Percentiles rank a stretch among this genome's conserved stretches.
Conservation (phyloP, 2,888 invertebrate species). For the Drosophila macrospina region DNA sequence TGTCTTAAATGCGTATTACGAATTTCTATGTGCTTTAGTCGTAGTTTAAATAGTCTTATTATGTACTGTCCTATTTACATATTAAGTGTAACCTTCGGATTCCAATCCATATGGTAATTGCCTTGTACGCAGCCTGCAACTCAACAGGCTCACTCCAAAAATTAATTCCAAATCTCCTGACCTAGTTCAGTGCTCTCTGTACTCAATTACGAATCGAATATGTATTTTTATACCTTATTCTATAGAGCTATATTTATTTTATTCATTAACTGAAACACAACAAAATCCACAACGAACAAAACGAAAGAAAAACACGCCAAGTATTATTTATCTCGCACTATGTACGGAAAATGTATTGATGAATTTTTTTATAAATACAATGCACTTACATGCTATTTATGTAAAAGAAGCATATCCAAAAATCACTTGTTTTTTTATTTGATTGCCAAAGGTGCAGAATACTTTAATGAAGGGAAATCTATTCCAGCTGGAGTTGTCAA, state of each 20-base stretch:
- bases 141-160: constrained; percentile 6
- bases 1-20: constrained; percentile 44
- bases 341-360: constrained; percentile 43
- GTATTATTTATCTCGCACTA: constrained; percentile 74
- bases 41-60: constrained; percentile 38
- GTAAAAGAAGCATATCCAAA: constrained; percentile 35
- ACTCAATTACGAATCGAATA: constrained; percentile 48
- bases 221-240: constrained; percentile 62
- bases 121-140: constrained; percentile 23
- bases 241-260: constrained; percentile 60
- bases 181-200: constrained; percentile 5
- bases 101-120: constrained; percentile 13
- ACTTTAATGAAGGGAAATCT: too few relatives aligned
- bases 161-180: constrained; percentile 1
- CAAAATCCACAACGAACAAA: constrained; percentile 44
- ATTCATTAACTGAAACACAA: constrained; percentile 38
- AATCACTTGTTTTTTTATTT: constrained; percentile 11
- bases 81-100: constrained; percentile 41
- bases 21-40: constrained; percentile 67
- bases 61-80: constrained; percentile 41
- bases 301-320: constrained; percentile 53
- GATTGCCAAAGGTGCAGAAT: neutral
- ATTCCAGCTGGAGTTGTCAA: too few relatives aligned
- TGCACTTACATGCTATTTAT: constrained; percentile 61
- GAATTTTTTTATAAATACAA: constrained; percentile 60